Evolutionary conservation across 2,113 vertebrate genomes (phyloP), one percentile per base, ranked within the genome.

Genomic region (Collichthys lucidus): DNA sequence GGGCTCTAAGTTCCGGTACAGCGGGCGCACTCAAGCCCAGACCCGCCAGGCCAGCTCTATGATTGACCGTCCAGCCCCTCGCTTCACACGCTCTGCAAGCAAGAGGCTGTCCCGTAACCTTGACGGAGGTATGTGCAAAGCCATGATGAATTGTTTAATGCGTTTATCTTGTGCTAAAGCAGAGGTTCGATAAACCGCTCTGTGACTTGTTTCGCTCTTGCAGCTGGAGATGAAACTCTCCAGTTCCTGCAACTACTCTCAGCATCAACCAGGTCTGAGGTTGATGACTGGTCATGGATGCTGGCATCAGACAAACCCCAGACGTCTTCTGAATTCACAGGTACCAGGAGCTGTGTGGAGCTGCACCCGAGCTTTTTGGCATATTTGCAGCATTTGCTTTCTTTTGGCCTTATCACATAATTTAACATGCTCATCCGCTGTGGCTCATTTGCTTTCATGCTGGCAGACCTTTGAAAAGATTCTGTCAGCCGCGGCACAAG

Each of bases 1-100:
- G 92, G 98, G 98, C 73, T 98, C 97, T 26, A 98, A 97, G 93
- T 99, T 99, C 91, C 96, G 97, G 46, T 99, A 98, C 92, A 97
- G 96, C 2, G 98, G 98, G 0, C 95, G 96, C 4, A 99, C 98
- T 4, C 97, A 99, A 90, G 97, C 96, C 0, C 97, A 99, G 93
- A 97, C 96, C 3, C 95, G 97, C 70, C 96, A 99, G 92, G 98
- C 97, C 19, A 98, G 97, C 10, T 96, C 97, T 62, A 91, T 97
- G 81, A 99, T 99, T 4, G 96, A 96, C 90, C 95, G 98, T 0
- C 96, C 97, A 0, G 97, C 97, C 0, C 98, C 98, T 4, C 96
- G 94, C 70, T 99, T 99, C 20, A 95, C 97, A 46, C 96, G 97
- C 29, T 97, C 97, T 3, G 97, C 97, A 7, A 98, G 97, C 92